Conservation (phyloP, 2,888 invertebrate species). For the Cheilosia grossa region DNA sequence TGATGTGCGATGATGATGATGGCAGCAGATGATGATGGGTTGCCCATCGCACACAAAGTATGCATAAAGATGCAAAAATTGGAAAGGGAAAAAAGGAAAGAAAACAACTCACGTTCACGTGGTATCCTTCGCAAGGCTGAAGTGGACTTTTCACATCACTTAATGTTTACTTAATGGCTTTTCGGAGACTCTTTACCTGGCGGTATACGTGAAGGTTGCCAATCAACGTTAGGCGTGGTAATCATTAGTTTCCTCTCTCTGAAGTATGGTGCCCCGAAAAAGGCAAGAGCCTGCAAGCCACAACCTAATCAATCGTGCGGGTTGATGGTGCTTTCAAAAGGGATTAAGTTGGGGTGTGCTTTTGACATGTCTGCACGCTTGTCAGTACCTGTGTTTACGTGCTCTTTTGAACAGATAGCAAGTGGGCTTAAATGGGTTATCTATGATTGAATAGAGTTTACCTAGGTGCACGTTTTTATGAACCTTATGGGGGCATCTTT, state of each 20-base stretch:
- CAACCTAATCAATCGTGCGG: slow-evolving; percentile 49
- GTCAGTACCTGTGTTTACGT: neutral
- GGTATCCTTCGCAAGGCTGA: slow-evolving; percentile 23
- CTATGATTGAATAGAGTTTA: too few relatives aligned
- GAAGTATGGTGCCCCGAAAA: slow-evolving; percentile 8
- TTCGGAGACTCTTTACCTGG: neutral
- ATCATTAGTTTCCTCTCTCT: slow-evolving; percentile 45
- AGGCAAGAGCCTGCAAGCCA: neutral
- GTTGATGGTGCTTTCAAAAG: slow-evolving; percentile 40
- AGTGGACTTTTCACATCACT: slow-evolving; percentile 13
- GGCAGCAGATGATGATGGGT: slow-evolving; percentile 42
- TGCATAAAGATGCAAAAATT: slow-evolving; percentile 29
- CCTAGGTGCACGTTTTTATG: too few relatives aligned
- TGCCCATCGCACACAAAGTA: slow-evolving; percentile 40
- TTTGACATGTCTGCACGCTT: slow-evolving; percentile 10
- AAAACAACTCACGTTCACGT: neutral
- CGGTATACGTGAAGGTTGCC: slow-evolving; percentile 21
- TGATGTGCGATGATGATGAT: slow-evolving; percentile 68
- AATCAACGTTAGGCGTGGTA: slow-evolving; percentile 53
- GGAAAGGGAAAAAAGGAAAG: neutral
- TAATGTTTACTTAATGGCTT: slow-evolving; percentile 30
- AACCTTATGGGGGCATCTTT: too few relatives aligned
- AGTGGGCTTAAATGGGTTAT: too few relatives aligned
- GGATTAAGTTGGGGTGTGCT: slow-evolving; percentile 21
- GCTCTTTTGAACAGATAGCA: too few relatives aligned